Percentiles rank a stretch among this genome's conserved stretches.
Conservation (phyloP, 2,888 invertebrate species). For the Melieria picta region DNA sequence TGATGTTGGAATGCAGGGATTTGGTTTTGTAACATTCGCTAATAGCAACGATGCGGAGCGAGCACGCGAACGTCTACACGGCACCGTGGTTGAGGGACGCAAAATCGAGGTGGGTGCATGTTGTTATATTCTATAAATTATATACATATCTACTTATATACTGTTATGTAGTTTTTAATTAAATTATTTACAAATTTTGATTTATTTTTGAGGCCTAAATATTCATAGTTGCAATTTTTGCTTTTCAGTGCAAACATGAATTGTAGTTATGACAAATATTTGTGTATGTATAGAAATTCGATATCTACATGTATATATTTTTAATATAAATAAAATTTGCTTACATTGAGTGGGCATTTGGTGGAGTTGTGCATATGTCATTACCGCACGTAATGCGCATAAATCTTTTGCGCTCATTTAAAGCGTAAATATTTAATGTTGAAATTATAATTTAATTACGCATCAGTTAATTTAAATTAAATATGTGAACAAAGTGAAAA, state of each 20-base stretch:
- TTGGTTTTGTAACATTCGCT: slow-evolving; percentile 99
- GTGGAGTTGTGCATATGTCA: neutral
- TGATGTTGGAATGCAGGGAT: slow-evolving; percentile 80
- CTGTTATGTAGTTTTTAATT: neutral
- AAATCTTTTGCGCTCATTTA: neutral
- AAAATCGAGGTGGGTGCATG: slow-evolving; percentile 99
- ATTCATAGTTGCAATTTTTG: slow-evolving; percentile 36
- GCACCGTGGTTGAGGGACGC: slow-evolving; percentile 99
- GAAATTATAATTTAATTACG: neutral
- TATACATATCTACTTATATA: slow-evolving; percentile 13
- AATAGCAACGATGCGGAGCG: slow-evolving; percentile 99
- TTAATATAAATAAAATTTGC: slow-evolving; percentile 18
- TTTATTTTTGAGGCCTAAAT: neutral
- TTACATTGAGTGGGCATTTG: slow-evolving; percentile 26
- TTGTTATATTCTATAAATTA: slow-evolving; percentile 68
- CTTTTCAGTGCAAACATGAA: neutral
- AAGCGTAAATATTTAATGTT: neutral
- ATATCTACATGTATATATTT: neutral
- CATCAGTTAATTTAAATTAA: neutral
- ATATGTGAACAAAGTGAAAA: neutral
- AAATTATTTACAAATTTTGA: neutral
- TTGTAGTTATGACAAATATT: neutral
- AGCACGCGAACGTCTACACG: slow-evolving; percentile 99
- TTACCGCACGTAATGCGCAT: neutral
- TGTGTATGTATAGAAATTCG: slow-evolving; percentile 3